These are phyloP conservation scores for Thomomys bottae DNA, from an alignment of 2,113 vertebrate genomes.

Conservation along the genomic window DNA sequence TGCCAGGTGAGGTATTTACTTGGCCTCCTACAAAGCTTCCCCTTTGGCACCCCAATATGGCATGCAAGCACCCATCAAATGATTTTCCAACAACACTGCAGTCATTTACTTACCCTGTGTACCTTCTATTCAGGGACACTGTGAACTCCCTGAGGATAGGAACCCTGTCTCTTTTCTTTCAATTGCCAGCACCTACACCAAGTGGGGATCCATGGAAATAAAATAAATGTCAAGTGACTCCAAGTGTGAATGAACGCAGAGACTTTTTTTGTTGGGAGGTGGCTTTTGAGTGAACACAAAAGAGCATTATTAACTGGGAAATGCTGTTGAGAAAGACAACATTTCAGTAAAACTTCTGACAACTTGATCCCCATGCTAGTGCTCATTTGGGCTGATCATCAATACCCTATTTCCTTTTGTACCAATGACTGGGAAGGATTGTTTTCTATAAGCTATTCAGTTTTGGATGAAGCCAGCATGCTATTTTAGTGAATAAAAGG, in stretches of 20 bases:
- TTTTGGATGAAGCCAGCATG: background rate
- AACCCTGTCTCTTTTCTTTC: background rate
- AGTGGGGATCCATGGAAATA: background rate
- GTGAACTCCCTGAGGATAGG: background rate
- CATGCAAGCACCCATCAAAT: background rate
- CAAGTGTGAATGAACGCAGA: background rate
- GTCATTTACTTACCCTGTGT: background rate
- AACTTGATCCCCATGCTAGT: background rate
- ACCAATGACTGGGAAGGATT: background rate
- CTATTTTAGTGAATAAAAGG: background rate
- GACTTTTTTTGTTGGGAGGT: background rate
- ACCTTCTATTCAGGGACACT: background rate
- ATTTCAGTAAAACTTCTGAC: background rate
- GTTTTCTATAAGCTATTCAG: background rate
- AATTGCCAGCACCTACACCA: background rate
- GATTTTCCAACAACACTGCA: background rate
- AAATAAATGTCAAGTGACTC: background rate
- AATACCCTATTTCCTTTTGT: background rate
- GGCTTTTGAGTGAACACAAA: slow-evolving; percentile 23
- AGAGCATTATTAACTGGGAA: slow-evolving; percentile 48
- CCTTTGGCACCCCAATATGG: background rate
- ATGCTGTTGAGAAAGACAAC: background rate
- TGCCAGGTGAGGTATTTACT: background rate
- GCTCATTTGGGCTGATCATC: background rate
- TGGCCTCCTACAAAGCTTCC: background rate